These are phyloP conservation scores for Adineta ricciae DNA, from an alignment of 2,888 invertebrate genomes.

Conservation along the genomic window DNA sequence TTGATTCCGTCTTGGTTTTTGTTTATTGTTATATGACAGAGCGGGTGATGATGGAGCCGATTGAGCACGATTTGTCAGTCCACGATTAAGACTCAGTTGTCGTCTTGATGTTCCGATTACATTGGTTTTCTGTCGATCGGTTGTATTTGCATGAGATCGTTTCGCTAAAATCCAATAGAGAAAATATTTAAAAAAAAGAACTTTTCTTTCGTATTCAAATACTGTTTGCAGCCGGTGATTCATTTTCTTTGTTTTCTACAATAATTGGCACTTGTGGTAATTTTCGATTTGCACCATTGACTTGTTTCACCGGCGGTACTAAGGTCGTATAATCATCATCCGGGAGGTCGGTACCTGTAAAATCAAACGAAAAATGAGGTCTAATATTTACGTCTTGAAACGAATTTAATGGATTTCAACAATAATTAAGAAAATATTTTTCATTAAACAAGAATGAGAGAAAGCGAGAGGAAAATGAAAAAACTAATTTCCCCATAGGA, in stretches of 20 bases:
- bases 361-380: neutral
- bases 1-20: neutral
- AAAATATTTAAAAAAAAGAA: neutral
- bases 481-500: neutral
- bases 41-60: neutral
- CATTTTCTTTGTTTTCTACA: neutral
- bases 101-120: neutral
- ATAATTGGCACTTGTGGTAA: neutral
- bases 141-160: neutral
- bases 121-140: neutral
- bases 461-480: neutral
- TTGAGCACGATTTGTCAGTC: neutral
- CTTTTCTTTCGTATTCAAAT: neutral
- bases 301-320: neutral
- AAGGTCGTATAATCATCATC: constrained; percentile 22
- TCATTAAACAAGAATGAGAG: neutral
- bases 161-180: neutral
- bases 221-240: neutral
- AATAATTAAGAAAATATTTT: too few relatives aligned
- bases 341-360: neutral
- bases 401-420: neutral
- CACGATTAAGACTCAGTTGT: neutral
- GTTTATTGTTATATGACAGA: neutral
- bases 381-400: neutral
- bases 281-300: neutral